phyloP scores from a whole-genome alignment of 1,140 invertebrate species.

The Choristoneura fumiferana region DNA sequence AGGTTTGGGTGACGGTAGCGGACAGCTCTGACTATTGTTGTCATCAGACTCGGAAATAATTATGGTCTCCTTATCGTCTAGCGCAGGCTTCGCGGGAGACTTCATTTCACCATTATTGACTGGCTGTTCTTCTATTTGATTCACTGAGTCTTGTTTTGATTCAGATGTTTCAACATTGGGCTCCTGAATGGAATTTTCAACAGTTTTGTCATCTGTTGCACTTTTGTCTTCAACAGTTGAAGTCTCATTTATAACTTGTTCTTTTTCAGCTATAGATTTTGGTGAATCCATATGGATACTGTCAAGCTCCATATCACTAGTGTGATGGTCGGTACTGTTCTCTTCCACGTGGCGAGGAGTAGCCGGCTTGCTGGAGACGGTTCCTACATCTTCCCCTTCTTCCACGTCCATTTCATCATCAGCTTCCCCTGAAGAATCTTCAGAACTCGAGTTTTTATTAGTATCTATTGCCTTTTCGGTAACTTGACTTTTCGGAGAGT shows the following conservation, averaged over 20 bases:
- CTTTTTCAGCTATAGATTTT: conserved; percentile 67
- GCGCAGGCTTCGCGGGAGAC: conserved; percentile 40
- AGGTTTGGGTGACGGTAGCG: conserved; percentile 63
- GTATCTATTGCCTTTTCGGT: conserved; percentile 71
- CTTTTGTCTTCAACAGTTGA: conserved; percentile 34
- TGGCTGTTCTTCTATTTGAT: conserved; percentile 32
- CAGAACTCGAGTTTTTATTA: conserved; percentile 76
- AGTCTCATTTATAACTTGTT: conserved; percentile 64
- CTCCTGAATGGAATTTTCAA: conserved; percentile 32
- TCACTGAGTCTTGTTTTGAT: conserved; percentile 23
- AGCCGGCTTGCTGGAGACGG: conserved; percentile 50
- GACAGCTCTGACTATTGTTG: conserved; percentile 73
- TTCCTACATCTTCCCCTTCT: conserved; percentile 69
- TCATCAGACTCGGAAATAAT: conserved; percentile 77
- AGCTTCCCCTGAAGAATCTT: conserved; percentile 81
- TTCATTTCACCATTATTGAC: conserved; percentile 54
- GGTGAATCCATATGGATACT: conserved; percentile 73
- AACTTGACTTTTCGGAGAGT: conserved; percentile 35
- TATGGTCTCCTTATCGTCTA: conserved; percentile 75
- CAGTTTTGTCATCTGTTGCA: conserved; percentile 34
- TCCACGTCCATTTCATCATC: conserved; percentile 83
- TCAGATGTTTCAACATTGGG: conserved; percentile 30
- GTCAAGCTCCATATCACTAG: conserved; percentile 73
- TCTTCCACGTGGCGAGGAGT: conserved; percentile 57
- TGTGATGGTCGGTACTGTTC: conserved; percentile 66